A percentile compares a stretch with the other conserved stretches of the same genome.
phyloP scores from a whole-genome alignment of 2,113 vertebrate species.

The Rhea pennata region DNA sequence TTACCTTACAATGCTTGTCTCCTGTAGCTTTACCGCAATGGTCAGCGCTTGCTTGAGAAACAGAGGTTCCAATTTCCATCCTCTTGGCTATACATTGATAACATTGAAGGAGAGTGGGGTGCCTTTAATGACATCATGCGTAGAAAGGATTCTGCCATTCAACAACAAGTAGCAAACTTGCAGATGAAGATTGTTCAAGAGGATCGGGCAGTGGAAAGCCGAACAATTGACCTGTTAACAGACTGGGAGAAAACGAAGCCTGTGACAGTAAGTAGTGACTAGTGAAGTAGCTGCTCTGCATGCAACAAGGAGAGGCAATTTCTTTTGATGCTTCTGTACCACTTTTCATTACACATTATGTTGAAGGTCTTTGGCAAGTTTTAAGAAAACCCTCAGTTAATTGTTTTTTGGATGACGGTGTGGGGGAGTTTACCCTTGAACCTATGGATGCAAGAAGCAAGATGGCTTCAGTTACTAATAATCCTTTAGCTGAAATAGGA shows the following conservation, averaged over 20 bases:
- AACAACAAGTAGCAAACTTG: conserved; percentile 97
- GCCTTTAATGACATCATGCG: conserved; percentile 99
- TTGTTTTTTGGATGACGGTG: neutral
- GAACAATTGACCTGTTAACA: conserved; percentile 90
- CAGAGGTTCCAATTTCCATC: conserved; percentile 98
- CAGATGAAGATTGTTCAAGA: conserved; percentile 99
- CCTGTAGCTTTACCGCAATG: conserved; percentile 93
- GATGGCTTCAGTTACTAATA: neutral
- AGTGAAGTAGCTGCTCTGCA: neutral
- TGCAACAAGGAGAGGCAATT: neutral
- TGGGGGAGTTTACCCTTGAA: neutral
- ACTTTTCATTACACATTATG: neutral
- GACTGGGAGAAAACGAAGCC: conserved; percentile 99
- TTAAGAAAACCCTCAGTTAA: neutral
- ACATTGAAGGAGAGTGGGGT: conserved; percentile 98
- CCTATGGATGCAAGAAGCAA: neutral
- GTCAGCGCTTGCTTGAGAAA: conserved; percentile 96
- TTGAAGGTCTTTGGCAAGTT: neutral
- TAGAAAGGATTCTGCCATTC: conserved; percentile 96
- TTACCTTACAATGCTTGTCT: neutral
- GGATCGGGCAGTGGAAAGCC: conserved; percentile 96
- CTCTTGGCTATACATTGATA: conserved; percentile 98
- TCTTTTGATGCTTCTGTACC: neutral
- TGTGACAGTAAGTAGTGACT: conserved; percentile 84
- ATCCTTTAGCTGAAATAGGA: neutral